Base-by-base conservation (phyloP, 2,113 vertebrate species). In the Toxotes chatareus region DNA sequence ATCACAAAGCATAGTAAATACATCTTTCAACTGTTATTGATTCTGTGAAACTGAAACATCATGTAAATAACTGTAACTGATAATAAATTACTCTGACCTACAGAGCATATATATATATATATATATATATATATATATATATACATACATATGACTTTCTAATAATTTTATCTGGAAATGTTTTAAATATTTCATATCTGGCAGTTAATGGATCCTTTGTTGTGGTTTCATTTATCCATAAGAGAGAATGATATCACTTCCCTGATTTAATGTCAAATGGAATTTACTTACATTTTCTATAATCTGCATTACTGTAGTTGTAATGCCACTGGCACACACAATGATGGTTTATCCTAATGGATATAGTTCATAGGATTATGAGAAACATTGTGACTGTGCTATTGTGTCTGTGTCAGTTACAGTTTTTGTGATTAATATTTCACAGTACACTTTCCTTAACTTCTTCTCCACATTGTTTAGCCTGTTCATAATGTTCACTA, bases 401-500 rank as follows among this genome's bases (percentile, higher is more conserved):
- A 27, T 21, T 34, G 23, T 72, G 32, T 38, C 19, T 36, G 34
- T 55, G 44, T 31, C 44, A 23, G 19, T 69, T 68, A 21, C 21
- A 36, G 23, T 56, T 56, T 66, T 16, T 34, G 16, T 68, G 1
- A 23, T 79, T 0, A 0, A 1, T n/a, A 23, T 62, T n/a, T 56
- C n/a, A 32, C 34, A 47, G 4, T 12, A 7, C n/a, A 51, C 38
- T 74, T 91, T 93, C 96, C 97, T 98, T 97, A 96, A 98, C 95
- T 23, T 0, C 7, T 0, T 1, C 1, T 38, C 77, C 82, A 99
- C 94, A 77, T 97, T 99, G 91, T 99, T 99, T 93, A 99, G 96
- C 94, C 94, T 98, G 93, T 97, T 99, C 86, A 99, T 99, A 90
- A 99, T 99, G 98, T 99, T 96, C 94, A 99, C 98, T 83, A 99